Evolutionary conservation across 2,113 vertebrate species (phyloP).

Genomic region (Peromyscus maniculatus): DNA sequence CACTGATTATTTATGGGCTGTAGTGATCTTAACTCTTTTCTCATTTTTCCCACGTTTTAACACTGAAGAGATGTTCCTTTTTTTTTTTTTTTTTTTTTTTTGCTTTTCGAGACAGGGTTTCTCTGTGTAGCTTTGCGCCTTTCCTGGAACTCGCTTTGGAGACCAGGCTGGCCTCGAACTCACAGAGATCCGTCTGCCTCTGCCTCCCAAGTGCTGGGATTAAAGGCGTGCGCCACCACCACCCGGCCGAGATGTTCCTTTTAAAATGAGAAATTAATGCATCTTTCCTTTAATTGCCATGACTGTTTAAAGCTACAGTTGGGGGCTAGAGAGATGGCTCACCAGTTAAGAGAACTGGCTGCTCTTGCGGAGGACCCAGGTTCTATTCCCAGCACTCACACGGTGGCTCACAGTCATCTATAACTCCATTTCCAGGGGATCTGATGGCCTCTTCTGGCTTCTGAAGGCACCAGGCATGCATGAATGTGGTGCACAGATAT

Average conservation of each 20-base stretch:
- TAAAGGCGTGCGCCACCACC: no score
- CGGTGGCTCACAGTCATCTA: neutral
- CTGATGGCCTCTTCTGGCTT: neutral
- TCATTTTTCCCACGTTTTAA: neutral
- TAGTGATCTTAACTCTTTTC: neutral
- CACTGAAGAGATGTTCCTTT: neutral
- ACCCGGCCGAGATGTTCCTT: neutral
- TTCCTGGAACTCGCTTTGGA: no score
- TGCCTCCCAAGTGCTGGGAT: no score
- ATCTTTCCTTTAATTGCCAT: neutral
- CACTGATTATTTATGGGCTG: neutral
- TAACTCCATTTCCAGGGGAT: neutral
- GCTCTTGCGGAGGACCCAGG: neutral
- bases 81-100: no score
- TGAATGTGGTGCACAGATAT: neutral
- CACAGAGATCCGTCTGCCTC: no score
- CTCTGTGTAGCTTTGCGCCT: no score
- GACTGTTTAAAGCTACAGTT: neutral
- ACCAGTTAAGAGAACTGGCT: neutral
- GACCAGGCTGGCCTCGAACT: no score
- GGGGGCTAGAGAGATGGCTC: neutral
- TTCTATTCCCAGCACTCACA: neutral
- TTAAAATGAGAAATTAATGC: constrained; percentile 12
- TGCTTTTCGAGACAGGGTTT: no score
- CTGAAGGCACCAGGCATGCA: neutral